phyloP scores from a whole-genome alignment of 2,797 vertebrate species.

The Tragopan temminckii region DNA sequence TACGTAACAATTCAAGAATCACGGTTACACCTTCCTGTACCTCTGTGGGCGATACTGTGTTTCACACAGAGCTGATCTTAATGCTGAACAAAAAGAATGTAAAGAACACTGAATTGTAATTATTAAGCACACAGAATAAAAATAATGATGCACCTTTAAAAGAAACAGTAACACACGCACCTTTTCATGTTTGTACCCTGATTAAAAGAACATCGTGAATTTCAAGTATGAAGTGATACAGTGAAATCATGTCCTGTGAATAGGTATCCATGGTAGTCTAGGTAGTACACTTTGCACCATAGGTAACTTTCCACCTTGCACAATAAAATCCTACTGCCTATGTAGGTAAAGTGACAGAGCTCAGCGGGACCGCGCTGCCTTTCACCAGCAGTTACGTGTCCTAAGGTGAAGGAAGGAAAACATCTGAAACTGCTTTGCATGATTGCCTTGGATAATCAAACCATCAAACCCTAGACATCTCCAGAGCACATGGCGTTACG shows the following conservation, averaged over 20 bases:
- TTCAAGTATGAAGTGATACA: conserved; percentile 83
- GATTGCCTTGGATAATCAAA: not conserved
- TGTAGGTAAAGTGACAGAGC: conserved; percentile 55
- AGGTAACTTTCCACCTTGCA: conserved; percentile 59
- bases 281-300: conserved; percentile 67
- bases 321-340: conserved; percentile 55
- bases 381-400: conserved; percentile 1
- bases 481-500: conserved; percentile 50
- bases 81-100: conserved; percentile 66
- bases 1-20: conserved; percentile 3
- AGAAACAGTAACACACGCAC: conserved; percentile 77
- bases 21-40: conserved; percentile 12
- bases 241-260: conserved; percentile 69
- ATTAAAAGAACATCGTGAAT: conserved; percentile 72
- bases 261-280: conserved; percentile 60
- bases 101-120: conserved; percentile 65
- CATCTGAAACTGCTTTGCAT: conserved; percentile 4
- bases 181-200: conserved; percentile 79
- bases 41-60: conserved; percentile 33
- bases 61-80: conserved; percentile 34
- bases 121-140: conserved; percentile 71
- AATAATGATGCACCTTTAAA: conserved; percentile 76
- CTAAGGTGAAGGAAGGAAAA: not conserved
- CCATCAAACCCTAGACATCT: conserved; percentile 15
- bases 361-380: conserved; percentile 46